Evolutionary conservation across 2,797 vertebrate genomes (phyloP).

Genomic region (Gallinago nigripennis): DNA sequence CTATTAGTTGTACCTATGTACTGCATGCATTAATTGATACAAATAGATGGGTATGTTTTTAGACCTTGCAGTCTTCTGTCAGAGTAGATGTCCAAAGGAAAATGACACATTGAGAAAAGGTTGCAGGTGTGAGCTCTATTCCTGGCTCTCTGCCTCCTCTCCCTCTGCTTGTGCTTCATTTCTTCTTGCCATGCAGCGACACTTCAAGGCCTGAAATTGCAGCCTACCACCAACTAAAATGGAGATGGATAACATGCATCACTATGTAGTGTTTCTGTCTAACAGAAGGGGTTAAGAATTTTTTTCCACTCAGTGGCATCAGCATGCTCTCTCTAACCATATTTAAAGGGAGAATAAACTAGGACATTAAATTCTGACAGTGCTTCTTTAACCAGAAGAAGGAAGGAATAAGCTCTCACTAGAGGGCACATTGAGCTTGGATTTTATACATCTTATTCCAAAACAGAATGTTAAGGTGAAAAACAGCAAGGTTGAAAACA

Average conservation of each 20-base stretch:
- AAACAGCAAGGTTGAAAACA: not conserved
- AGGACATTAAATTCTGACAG: not conserved
- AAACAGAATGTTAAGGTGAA: not conserved
- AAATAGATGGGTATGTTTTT: not conserved
- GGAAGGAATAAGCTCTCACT: not conserved
- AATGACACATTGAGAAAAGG: not conserved
- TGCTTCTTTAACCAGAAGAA: not conserved
- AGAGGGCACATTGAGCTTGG: slow-evolving; percentile 1
- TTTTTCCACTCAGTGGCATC: not conserved
- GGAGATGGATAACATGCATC: not conserved
- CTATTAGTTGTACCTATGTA: not conserved
- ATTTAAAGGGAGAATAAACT: not conserved
- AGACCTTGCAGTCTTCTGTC: not conserved
- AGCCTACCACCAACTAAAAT: not conserved
- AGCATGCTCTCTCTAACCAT: not conserved
- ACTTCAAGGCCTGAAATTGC: not conserved
- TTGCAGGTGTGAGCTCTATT: not conserved
- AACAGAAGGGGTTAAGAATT: not conserved
- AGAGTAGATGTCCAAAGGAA: not conserved
- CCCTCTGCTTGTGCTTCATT: not conserved
- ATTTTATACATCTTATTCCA: not conserved
- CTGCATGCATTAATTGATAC: not conserved
- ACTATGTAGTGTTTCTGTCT: not conserved
- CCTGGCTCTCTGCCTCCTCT: not conserved
- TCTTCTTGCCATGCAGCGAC: not conserved